Base-by-base conservation (phyloP, 2,113 vertebrate genomes). In the Myiopsitta monachus region DNA sequence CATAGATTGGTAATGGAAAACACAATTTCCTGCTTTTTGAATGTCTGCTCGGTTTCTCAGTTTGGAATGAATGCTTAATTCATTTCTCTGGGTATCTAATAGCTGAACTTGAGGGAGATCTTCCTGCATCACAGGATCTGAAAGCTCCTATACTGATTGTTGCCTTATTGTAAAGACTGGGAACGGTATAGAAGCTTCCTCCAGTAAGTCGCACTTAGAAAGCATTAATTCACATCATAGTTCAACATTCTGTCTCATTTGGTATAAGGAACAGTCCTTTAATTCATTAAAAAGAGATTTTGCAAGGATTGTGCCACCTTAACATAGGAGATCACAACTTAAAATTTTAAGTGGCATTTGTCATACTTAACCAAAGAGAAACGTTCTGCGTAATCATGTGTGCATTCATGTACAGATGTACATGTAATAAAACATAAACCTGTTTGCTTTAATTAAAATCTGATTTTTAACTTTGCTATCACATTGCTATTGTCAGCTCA, bases 1-100 rank as follows among this genome's bases (percentile, higher is more conserved):
- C 88, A 59, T 38, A 90, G 86, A 12, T 46, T 83, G 64, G 11
- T 70, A 83, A 77, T 88, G 79, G 85, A 86, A 95, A 96, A 66
- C 19, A 70, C 62, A 31, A 7, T 90, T 90, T 70, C 54, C 83
- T 66, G 67, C 44, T 85, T 88, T 93, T 74, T 70, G 31, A 83
- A 62, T 3, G 21, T n/a, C 33, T 87, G 8, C 28, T 79, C 61
- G n/a, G 12, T 94, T 94, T 79, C 78, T 64, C 39, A 76, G 59
- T 52, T 72, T 69, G 52, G 44, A 76, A 57, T 82, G 75, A 94
- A 28, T 86, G 79, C 70, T 93, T 59, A 59, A n/a, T 59, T 59
- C 13, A 57, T 68, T 51, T 36, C 81, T 68, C 61, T 83, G 62
- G 10, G 2, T 90, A 30, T 46, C 47, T 79, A 16, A 4, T 36